These are phyloP conservation scores for Macrosiphum euphorbiae DNA, from an alignment of 2,888 invertebrate genomes.

Conservation along the genomic window DNA sequence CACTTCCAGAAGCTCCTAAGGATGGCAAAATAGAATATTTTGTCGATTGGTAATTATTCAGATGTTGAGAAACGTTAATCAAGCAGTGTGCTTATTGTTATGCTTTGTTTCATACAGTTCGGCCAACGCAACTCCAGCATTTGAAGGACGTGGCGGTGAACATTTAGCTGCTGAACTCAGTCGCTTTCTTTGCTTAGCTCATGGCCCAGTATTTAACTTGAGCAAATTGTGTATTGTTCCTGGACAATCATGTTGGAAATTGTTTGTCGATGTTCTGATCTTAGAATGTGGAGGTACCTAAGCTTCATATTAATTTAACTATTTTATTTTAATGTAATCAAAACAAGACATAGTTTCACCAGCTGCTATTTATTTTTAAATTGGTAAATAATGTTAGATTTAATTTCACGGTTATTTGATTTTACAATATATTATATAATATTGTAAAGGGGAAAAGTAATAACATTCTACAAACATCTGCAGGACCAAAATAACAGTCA, in stretches of 20 bases:
- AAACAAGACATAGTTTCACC: neutral
- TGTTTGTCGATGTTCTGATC: conserved; percentile 93
- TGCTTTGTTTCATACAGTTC: conserved; percentile 76
- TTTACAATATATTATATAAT: neutral
- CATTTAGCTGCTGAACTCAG: conserved; percentile 88
- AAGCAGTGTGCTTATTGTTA: neutral
- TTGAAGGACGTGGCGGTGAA: conserved; percentile 97
- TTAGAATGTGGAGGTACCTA: conserved; percentile 91
- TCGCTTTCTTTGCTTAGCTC: conserved; percentile 83
- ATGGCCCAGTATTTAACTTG: conserved; percentile 82
- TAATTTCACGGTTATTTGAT: neutral
- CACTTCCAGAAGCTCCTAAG: conserved; percentile 80
- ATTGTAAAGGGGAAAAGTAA: too few relatives aligned
- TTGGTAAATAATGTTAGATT: neutral
- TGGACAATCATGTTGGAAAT: conserved; percentile 91
- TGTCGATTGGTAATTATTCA: conserved; percentile 86
- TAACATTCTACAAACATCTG: neutral
- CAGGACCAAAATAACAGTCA: neutral
- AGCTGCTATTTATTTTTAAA: neutral
- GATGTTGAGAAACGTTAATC: neutral
- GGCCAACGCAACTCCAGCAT: conserved; percentile 96
- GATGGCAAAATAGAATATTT: conserved; percentile 94
- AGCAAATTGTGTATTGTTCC: conserved; percentile 87
- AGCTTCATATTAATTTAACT: conserved; percentile 70
- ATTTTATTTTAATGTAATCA: neutral